These are phyloP conservation scores for Drosophila kikkawai DNA, from an alignment of 1,140 invertebrate genomes.

Conservation along the genomic window DNA sequence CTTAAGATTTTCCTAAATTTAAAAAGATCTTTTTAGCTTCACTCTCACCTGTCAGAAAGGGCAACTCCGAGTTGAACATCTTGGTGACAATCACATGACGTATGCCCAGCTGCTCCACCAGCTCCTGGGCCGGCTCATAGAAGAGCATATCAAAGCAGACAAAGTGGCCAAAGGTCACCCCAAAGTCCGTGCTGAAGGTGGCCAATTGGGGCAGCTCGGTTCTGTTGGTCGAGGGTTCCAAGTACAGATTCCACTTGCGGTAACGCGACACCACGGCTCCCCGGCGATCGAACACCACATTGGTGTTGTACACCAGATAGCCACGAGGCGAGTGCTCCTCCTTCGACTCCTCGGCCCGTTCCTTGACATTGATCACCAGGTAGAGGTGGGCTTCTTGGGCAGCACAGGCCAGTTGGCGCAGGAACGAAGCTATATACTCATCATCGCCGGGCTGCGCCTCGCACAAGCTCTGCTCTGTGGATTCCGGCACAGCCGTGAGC, in stretches of 20 bases:
- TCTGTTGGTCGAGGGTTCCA: conserved; percentile 59
- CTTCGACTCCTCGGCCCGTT: conserved; percentile 85
- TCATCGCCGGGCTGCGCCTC: neutral
- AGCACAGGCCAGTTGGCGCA: conserved; percentile 64
- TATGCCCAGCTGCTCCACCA: conserved; percentile 83
- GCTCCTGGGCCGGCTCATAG: conserved; percentile 86
- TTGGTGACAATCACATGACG: conserved; percentile 90
- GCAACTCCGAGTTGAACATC: conserved; percentile 90
- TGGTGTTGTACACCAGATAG: conserved; percentile 88
- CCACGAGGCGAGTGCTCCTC: conserved; percentile 56
- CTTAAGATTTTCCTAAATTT: neutral
- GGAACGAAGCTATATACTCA: conserved; percentile 42
- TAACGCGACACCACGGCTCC: conserved; percentile 88
- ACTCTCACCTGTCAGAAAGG: conserved; percentile 88
- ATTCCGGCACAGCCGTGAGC: conserved; percentile 61
- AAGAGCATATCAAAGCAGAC: conserved; percentile 93
- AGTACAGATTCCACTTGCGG: conserved; percentile 91
- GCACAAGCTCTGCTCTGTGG: conserved; percentile 41
- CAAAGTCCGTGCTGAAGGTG: conserved; percentile 92
- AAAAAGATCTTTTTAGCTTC: too few species aligned
- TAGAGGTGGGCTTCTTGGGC: conserved; percentile 78
- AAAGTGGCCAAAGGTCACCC: conserved; percentile 92
- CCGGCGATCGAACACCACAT: conserved; percentile 89
- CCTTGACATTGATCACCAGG: conserved; percentile 91
- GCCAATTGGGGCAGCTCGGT: conserved; percentile 84